A percentile compares a stretch with the other conserved stretches of the same genome.
Evolutionary conservation across 2,797 vertebrate species (phyloP).

Genomic region (Myotis myotis): DNA sequence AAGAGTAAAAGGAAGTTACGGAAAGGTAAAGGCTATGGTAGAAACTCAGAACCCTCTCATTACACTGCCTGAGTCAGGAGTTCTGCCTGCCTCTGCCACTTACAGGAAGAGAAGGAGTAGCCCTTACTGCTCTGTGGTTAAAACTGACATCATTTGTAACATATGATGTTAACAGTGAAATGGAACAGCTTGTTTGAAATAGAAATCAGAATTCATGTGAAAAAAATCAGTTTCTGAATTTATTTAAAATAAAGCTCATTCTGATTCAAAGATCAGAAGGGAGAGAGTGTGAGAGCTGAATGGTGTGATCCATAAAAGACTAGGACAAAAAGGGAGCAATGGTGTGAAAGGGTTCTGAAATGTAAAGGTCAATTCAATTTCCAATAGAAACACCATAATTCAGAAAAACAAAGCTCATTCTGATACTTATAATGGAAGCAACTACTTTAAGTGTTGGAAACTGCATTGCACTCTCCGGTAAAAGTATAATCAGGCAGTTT

Average conservation of each 20-base stretch:
- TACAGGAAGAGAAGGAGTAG: not conserved
- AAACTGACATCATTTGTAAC: not conserved
- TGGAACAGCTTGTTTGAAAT: not conserved
- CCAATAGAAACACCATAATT: not conserved
- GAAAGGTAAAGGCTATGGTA: not conserved
- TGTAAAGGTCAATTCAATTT: not conserved
- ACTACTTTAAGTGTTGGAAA: not conserved
- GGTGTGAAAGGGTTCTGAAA: not conserved
- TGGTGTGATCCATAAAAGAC: not conserved
- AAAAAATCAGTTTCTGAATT: constrained; percentile 13
- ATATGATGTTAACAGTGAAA: not conserved
- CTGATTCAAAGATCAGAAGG: not conserved
- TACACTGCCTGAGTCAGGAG: not conserved
- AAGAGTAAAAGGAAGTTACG: not conserved
- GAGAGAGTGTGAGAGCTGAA: not conserved
- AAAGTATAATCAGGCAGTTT: not conserved
- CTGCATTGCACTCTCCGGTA: not conserved
- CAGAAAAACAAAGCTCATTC: not conserved
- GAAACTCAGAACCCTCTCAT: not conserved
- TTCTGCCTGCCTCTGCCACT: not conserved
- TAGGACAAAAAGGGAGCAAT: not conserved
- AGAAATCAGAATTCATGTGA: not conserved
- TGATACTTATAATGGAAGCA: not conserved
- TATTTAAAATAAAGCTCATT: constrained; percentile 37
- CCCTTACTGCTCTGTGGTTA: not conserved